Evolutionary conservation across 2,888 invertebrate species (phyloP).

Genomic region (Abrostola tripartita): DNA sequence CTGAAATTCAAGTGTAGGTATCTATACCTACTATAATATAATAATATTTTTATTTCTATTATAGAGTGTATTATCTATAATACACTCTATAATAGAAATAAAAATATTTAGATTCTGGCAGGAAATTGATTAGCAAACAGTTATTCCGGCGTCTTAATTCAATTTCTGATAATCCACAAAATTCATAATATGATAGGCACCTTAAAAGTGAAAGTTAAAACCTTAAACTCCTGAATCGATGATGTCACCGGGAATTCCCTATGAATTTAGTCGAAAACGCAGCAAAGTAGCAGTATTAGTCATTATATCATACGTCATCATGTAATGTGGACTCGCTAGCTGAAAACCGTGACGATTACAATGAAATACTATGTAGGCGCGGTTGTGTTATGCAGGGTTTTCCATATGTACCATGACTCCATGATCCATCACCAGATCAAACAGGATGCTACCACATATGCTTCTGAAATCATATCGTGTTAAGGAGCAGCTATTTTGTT

Average conservation of each 20-base stretch:
- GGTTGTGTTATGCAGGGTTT: constrained; percentile 24
- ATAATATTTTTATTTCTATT: too few relatives aligned
- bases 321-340: constrained; percentile 18
- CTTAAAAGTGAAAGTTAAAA: not conserved
- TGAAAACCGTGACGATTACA: constrained; percentile 29
- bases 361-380: constrained; percentile 5
- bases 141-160: not conserved
- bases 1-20: too few relatives aligned
- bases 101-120: too few relatives aligned
- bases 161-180: not conserved
- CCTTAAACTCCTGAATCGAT: constrained; percentile 14
- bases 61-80: too few relatives aligned
- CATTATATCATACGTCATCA: constrained; percentile 28
- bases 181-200: not conserved
- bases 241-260: constrained; percentile 42
- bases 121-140: too few relatives aligned
- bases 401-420: constrained; percentile 8
- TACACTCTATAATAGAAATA: too few relatives aligned
- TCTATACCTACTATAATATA: too few relatives aligned
- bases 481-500: constrained; percentile 28
- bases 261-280: constrained; percentile 34
- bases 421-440: constrained; percentile 7
- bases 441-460: constrained; percentile 6
- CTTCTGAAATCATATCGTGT: constrained; percentile 14
- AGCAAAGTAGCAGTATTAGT: constrained; percentile 24